Conservation (phyloP, 92 coral and sea anemone species). For the Plumapathes pennacea region DNA sequence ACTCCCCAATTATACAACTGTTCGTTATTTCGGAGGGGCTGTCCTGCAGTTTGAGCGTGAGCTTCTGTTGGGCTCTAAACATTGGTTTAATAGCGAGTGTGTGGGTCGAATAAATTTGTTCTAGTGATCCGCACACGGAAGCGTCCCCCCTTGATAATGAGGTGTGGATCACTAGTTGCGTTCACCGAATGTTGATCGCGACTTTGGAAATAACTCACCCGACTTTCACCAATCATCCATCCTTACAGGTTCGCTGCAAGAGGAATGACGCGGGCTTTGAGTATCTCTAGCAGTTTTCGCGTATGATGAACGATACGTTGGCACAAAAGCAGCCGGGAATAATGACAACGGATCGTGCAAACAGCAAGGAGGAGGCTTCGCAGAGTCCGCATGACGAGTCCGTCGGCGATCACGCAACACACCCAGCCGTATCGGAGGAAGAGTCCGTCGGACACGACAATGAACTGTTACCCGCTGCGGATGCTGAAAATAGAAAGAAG, state of each 20-base stretch:
- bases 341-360: conserved; percentile 89
- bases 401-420: conserved; percentile 36
- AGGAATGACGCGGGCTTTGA: conserved; percentile 62
- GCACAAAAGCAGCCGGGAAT: conserved; percentile 69
- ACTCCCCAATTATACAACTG: too few species aligned
- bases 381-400: conserved; percentile 52
- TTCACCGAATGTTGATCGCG: too few species aligned
- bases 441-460: conserved; percentile 41
- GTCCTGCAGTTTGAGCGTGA: too few species aligned
- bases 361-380: conserved; percentile 29
- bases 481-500: conserved; percentile 53
- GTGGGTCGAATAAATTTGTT: too few species aligned
- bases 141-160: too few species aligned
- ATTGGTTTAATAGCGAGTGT: too few species aligned
- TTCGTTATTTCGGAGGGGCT: too few species aligned
- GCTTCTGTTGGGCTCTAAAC: too few species aligned
- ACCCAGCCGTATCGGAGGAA: conserved; percentile 25
- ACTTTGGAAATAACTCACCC: too few species aligned
- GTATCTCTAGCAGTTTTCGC: conserved; percentile 40
- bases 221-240: too few species aligned
- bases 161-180: too few species aligned
- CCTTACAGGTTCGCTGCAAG: conserved; percentile 33
- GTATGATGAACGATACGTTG: conserved; percentile 95
- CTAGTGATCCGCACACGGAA: too few species aligned
- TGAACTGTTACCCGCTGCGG: conserved; percentile 35